A percentile compares a stretch with the other conserved stretches of the same genome.
phyloP scores from a whole-genome alignment of 2,888 invertebrate species.

The Euproctis similis region DNA sequence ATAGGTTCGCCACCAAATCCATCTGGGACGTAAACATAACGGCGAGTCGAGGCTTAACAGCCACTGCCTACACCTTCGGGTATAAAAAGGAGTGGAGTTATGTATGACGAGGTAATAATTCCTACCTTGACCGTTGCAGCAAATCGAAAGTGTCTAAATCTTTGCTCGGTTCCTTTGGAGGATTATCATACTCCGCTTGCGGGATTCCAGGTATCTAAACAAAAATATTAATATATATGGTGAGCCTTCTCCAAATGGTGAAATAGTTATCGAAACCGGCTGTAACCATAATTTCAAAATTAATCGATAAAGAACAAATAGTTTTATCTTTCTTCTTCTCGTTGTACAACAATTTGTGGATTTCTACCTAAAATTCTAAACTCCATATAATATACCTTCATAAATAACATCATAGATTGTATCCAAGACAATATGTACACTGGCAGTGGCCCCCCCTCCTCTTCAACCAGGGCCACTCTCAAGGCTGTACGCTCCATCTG shows the following conservation, averaged over 20 bases:
- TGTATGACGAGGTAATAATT: not conserved
- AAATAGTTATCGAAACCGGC: too few species aligned
- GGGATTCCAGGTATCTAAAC: conserved; percentile 54
- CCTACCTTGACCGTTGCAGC: conserved; percentile 53
- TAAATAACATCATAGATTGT: conserved; percentile 87
- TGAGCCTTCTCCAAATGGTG: too few species aligned
- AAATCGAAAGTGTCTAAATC: conserved; percentile 58
- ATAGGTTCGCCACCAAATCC: too few species aligned
- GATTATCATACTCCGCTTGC: conserved; percentile 42
- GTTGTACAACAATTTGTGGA: too few species aligned
- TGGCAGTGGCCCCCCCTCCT: conserved; percentile 87
- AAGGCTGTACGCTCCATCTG: conserved; percentile 86
- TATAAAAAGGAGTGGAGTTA: too few species aligned
- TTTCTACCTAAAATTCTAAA: not conserved
- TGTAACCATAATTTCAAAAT: too few species aligned
- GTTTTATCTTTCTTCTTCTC: too few species aligned
- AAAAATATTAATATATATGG: too few species aligned
- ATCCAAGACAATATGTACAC: conserved; percentile 89
- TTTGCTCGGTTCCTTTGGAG: conserved; percentile 31
- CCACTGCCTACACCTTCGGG: too few species aligned
- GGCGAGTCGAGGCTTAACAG: too few species aligned
- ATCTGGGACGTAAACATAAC: too few species aligned
- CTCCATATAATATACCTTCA: conserved; percentile 38
- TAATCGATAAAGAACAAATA: too few species aligned
- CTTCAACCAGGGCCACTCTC: conserved; percentile 90